Percentiles rank a stretch among this genome's conserved stretches.
These are phyloP conservation scores for Agrochola circellaris DNA, from an alignment of 2,888 invertebrate species.

Conservation along the genomic window DNA sequence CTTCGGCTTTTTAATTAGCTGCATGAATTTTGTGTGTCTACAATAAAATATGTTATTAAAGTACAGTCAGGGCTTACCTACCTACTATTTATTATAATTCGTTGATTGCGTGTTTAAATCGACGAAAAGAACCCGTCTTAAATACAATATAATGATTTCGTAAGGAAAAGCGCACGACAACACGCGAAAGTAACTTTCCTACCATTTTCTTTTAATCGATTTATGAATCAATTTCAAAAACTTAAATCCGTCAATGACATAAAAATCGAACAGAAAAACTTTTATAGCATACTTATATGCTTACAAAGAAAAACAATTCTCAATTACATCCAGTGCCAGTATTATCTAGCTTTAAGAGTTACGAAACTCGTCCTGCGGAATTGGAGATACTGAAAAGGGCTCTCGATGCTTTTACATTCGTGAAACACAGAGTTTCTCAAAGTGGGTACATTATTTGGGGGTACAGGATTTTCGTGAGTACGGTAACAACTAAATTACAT, in stretches of 20 bases:
- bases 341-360: constrained; percentile 60
- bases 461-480: background rate
- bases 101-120: background rate
- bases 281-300: constrained; percentile 17
- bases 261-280: constrained; percentile 28
- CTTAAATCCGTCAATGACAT: constrained; percentile 19
- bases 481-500: background rate
- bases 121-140: background rate
- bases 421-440: constrained; percentile 38
- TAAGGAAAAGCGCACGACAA: background rate
- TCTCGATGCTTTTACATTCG: constrained; percentile 31
- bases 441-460: background rate
- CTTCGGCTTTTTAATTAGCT: no score
- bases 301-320: constrained; percentile 58
- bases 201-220: constrained; percentile 4
- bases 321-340: constrained; percentile 55
- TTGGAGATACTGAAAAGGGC: constrained; percentile 54
- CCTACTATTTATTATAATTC: background rate
- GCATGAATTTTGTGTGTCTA: no score
- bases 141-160: background rate
- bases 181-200: background rate
- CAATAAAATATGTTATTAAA: background rate
- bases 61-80: background rate
- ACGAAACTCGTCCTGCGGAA: constrained; percentile 56
- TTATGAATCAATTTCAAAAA: constrained; percentile 27